A percentile compares a stretch with the other conserved stretches of the same genome.
Evolutionary conservation across 2,113 vertebrate species (phyloP).

Genomic region (Pseudonaja textilis): DNA sequence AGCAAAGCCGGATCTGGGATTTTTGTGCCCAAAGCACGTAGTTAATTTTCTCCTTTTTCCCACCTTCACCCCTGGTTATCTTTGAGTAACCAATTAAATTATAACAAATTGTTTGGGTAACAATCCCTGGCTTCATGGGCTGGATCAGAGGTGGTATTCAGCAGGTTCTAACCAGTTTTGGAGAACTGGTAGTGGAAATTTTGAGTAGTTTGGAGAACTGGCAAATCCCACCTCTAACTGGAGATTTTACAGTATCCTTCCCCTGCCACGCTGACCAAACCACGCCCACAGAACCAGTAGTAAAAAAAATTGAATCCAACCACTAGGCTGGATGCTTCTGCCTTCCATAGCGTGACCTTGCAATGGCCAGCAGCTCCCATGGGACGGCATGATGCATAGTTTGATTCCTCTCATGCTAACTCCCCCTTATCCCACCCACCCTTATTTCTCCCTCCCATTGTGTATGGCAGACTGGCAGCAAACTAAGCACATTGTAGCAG

Average conservation of each 20-base stretch:
- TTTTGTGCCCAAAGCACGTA: neutral
- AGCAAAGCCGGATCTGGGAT: neutral
- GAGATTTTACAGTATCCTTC: too few relatives aligned
- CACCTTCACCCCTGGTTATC: neutral
- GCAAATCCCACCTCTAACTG: too few relatives aligned
- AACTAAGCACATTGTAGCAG: neutral
- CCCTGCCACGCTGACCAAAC: too few relatives aligned
- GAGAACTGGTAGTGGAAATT: too few relatives aligned
- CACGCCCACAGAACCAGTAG: too few relatives aligned
- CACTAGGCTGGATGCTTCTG: neutral
- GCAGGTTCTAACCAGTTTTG: too few relatives aligned
- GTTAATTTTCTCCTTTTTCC: neutral
- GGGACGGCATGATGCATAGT: neutral
- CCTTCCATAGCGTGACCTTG: neutral
- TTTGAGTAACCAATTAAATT: neutral
- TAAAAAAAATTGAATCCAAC: too few relatives aligned
- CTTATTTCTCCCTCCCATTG: neutral
- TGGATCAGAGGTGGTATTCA: too few relatives aligned
- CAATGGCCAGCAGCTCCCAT: neutral
- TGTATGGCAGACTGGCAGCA: neutral
- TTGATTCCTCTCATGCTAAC: neutral
- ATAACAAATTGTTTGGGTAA: neutral
- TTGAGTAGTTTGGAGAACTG: too few relatives aligned
- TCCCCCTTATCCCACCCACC: neutral
- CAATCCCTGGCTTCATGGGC: too few relatives aligned